Evolutionary conservation across 2,113 vertebrate genomes (phyloP).

Genomic region (Saguinus imperator): DNA sequence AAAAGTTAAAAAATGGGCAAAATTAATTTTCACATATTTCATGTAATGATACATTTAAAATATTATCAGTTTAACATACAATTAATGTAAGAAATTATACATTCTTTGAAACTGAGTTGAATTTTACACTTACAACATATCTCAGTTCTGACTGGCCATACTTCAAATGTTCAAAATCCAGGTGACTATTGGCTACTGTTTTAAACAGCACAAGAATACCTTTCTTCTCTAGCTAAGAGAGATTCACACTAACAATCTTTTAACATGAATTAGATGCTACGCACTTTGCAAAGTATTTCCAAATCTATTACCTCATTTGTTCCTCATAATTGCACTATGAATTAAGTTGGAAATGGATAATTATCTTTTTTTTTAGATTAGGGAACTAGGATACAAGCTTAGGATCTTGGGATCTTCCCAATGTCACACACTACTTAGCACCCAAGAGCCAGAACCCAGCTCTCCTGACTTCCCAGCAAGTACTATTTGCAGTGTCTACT

Average conservation of each 20-base stretch:
- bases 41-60: not conserved
- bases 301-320: not conserved
- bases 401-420: not conserved
- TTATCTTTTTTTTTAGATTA: not conserved
- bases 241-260: not conserved
- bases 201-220: not conserved
- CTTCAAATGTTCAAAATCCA: not conserved
- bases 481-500: not conserved
- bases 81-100: not conserved
- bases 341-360: not conserved
- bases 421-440: not conserved
- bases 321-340: conserved; percentile 14
- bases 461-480: not conserved
- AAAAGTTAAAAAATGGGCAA: conserved; percentile 2
- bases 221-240: conserved; percentile 27
- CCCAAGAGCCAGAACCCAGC: not conserved
- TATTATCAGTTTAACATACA: conserved; percentile 13
- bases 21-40: conserved; percentile 15
- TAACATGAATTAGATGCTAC: not conserved
- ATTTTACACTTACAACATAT: not conserved
- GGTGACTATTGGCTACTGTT: not conserved
- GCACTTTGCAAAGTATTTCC: conserved; percentile 26
- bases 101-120: conserved; percentile 9
- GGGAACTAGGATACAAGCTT: not conserved
- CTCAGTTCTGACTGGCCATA: not conserved